phyloP scores from a whole-genome alignment of 2,113 vertebrate species.

The Hippocampus comes region DNA sequence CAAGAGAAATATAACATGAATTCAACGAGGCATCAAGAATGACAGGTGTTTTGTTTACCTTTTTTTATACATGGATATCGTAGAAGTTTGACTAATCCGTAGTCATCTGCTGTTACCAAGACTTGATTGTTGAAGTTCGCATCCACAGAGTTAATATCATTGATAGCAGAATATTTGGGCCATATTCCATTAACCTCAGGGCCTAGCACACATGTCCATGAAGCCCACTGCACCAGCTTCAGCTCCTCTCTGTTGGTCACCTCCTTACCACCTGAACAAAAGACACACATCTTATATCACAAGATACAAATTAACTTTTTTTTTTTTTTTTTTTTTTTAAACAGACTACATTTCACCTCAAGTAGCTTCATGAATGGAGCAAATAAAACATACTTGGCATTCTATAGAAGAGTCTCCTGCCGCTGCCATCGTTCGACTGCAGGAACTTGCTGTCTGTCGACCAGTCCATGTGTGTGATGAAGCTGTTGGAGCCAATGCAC shows the following conservation, averaged over 20 bases:
- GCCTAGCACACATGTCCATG: slow-evolving; percentile 94
- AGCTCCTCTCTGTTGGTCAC: slow-evolving; percentile 90
- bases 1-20: slow-evolving; percentile 29
- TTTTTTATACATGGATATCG: slow-evolving; percentile 94
- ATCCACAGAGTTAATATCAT: slow-evolving; percentile 95
- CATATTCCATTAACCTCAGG: slow-evolving; percentile 95
- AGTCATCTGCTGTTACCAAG: slow-evolving; percentile 95
- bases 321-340: background rate
- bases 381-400: slow-evolving; percentile 84
- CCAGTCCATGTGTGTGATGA: slow-evolving; percentile 99
- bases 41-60: slow-evolving; percentile 69
- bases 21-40: background rate
- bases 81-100: slow-evolving; percentile 93
- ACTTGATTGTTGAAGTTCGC: slow-evolving; percentile 94
- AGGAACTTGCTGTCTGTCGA: slow-evolving; percentile 92
- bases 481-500: slow-evolving; percentile 86
- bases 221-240: slow-evolving; percentile 90
- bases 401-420: slow-evolving; percentile 89
- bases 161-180: slow-evolving; percentile 95
- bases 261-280: slow-evolving; percentile 89
- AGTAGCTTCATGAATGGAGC: background rate
- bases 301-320: background rate
- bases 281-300: slow-evolving; percentile 10
- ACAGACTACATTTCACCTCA: background rate
- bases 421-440: slow-evolving; percentile 92